These are phyloP conservation scores for Synanceia verrucosa DNA, from an alignment of 2,797 vertebrate genomes.

Conservation along the genomic window DNA sequence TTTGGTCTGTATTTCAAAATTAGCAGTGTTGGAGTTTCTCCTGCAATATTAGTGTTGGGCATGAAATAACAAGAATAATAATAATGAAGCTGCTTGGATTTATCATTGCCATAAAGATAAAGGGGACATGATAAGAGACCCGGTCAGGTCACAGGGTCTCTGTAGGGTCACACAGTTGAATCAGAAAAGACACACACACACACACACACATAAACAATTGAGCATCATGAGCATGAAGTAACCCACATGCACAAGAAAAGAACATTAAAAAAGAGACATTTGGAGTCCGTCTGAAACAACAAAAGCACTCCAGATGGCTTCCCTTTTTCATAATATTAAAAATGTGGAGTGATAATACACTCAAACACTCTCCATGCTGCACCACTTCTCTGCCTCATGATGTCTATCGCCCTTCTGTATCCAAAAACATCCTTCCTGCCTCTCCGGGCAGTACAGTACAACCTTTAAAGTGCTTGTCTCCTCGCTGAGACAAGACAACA, in stretches of 20 bases:
- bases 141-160: neutral
- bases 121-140: conserved; percentile 15
- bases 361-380: conserved; percentile 1
- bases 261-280: conserved; percentile 16
- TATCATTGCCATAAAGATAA: conserved; percentile 33
- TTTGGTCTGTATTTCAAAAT: conserved; percentile 33
- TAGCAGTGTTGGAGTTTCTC: conserved; percentile 16
- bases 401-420: conserved; percentile 23
- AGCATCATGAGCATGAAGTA: conserved; percentile 29
- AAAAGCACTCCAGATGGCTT: conserved; percentile 45
- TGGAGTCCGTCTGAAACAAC: conserved; percentile 29
- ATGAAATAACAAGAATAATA: neutral
- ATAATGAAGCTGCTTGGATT: conserved; percentile 16
- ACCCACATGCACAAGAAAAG: conserved; percentile 15
- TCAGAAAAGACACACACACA: neutral
- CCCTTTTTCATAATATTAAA: conserved; percentile 23
- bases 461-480: conserved; percentile 59
- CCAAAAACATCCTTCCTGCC: conserved; percentile 28
- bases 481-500: conserved; percentile 57
- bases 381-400: conserved; percentile 7
- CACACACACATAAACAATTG: neutral
- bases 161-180: conserved; percentile 9
- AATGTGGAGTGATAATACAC: conserved; percentile 24
- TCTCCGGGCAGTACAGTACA: conserved; percentile 27
- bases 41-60: neutral